Base-by-base conservation (phyloP, 2,113 vertebrate species). In the Porphyrio hochstetteri region DNA sequence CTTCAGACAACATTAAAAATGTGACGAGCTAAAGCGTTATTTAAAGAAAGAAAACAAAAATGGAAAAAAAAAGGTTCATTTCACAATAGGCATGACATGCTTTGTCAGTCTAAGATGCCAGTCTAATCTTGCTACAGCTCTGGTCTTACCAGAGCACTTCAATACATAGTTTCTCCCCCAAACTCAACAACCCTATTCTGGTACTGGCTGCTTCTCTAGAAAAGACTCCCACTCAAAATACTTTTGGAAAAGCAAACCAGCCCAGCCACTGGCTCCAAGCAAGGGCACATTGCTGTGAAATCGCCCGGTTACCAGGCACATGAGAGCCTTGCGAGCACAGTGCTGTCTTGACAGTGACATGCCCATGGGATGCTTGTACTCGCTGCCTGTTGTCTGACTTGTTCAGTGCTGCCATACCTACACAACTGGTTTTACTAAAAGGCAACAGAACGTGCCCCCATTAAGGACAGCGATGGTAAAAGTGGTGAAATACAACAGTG, bases 311-410 rank as follows among this genome's bases (percentile, higher is more conserved):
- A 68, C 25, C 42, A 74, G 55, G 9, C 29, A 36, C 10, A 1
- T 10, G 5, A 42, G 18, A 48, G 48, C 42, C 46, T 21, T 1
- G 1, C 2, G 1, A 52, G 36, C 10, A 21, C 0, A 40, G 28
- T 0, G 1, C 11, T 15, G 24, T 74, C 33, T 11, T 21, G 16
- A 16, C 48, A n/a, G 16, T 10, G 52, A 68, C 7, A 0, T 23
- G 42, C 59, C 70, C 24, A 20, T 0, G 9, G 72, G 59, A 28
- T 5, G 42, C 36, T 82, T 21, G 40, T 35, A 33, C 55, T 46
- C 5, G 0, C 19, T 67, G n/a, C 28, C 28, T 52, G 21, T 36
- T 44, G 20, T n/a, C 44, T n/a, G 24, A 20, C 53, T 56, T 23
- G 21, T 7, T 63, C n/a, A 78, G 65, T 0, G 1, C 20, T 50